Percentiles rank a stretch among this genome's conserved stretches.
These are phyloP conservation scores for Albula glossodonta DNA, from an alignment of 2,113 vertebrate genomes.

Conservation along the genomic window DNA sequence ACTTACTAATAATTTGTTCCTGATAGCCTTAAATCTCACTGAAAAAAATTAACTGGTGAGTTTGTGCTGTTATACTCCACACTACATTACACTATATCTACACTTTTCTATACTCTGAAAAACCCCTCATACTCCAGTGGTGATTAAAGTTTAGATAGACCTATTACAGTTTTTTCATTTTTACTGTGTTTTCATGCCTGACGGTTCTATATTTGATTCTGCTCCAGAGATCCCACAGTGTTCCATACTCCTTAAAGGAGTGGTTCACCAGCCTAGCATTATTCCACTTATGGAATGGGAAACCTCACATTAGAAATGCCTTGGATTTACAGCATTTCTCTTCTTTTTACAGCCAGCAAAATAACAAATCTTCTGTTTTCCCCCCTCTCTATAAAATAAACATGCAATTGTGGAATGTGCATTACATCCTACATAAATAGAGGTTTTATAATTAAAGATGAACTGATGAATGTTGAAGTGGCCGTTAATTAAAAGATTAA, in stretches of 20 bases:
- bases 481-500: background rate
- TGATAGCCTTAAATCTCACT: background rate
- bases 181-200: background rate
- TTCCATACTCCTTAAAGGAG: background rate
- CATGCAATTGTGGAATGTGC: background rate
- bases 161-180: background rate
- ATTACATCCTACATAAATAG: background rate
- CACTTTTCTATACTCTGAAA: background rate
- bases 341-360: background rate
- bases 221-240: background rate
- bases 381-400: background rate
- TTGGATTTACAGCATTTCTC: background rate
- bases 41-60: background rate
- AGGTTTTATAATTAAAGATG: conserved; percentile 6
- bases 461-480: background rate
- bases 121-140: background rate
- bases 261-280: background rate
- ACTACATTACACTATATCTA: background rate
- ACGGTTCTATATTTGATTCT: background rate
- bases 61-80: background rate
- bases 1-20: conserved; percentile 1
- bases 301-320: background rate
- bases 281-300: background rate
- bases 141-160: too few species aligned
- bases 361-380: background rate